Conservation (phyloP, 2,113 vertebrate genomes). For the Cnemophilus loriae region DNA sequence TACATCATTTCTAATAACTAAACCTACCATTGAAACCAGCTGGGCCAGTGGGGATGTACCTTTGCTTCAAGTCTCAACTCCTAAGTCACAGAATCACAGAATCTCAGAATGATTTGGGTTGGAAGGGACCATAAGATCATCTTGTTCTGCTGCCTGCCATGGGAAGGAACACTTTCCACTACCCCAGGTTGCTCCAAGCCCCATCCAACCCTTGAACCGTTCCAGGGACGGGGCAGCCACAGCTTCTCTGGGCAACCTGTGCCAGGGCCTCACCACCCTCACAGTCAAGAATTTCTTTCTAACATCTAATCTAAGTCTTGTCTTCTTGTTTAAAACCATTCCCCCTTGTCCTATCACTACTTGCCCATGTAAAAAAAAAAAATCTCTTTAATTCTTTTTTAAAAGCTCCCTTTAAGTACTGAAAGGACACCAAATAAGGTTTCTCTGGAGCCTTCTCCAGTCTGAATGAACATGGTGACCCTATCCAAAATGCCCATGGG, state of each 20-base stretch:
- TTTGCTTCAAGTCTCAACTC: neutral
- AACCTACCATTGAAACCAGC: neutral
- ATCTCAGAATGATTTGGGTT: neutral
- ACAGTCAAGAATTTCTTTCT: neutral
- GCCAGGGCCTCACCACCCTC: neutral
- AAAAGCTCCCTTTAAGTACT: neutral
- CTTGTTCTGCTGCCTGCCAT: no score
- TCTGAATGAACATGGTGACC: neutral
- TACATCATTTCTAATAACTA: neutral
- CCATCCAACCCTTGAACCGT: neutral
- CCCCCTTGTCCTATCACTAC: no score
- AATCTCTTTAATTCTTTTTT: neutral
- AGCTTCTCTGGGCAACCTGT: neutral
- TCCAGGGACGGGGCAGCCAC: neutral
- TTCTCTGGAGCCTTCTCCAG: neutral
- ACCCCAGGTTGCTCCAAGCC: neutral
- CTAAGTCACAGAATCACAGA: neutral
- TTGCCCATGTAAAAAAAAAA: neutral
- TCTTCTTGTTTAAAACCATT: neutral
- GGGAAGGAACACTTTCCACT: neutral
- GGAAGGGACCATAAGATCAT: neutral
- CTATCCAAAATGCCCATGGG: neutral
- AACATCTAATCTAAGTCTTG: neutral
- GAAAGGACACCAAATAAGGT: neutral
- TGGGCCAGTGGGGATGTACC: neutral